Conservation (phyloP, 1,140 invertebrate species). For the Drosophila takahashii region DNA sequence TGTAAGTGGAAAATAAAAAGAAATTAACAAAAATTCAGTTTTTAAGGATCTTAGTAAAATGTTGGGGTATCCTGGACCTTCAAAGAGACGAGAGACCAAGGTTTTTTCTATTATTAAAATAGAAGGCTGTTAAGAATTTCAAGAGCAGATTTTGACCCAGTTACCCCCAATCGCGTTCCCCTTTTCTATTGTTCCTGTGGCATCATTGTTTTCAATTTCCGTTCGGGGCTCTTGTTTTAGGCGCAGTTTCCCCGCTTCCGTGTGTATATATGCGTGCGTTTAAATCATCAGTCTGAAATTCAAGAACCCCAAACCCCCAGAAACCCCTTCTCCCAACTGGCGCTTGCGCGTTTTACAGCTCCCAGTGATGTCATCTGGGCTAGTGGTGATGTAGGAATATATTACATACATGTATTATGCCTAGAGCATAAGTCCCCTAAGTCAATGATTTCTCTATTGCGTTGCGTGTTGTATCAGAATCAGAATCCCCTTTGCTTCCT, state of each 20-base stretch:
- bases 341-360: slow-evolving; percentile 69
- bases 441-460: slow-evolving; percentile 44
- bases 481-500: slow-evolving; percentile 34
- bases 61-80: not conserved
- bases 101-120: slow-evolving; percentile 1
- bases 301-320: slow-evolving; percentile 1
- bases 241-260: slow-evolving; percentile 45
- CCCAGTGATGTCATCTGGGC: slow-evolving; percentile 72
- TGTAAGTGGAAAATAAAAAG: slow-evolving; percentile 20
- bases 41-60: not conserved
- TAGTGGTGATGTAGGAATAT: slow-evolving; percentile 36
- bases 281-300: slow-evolving; percentile 39
- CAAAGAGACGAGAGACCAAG: not conserved
- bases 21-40: not conserved
- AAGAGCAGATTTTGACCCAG: slow-evolving; percentile 60
- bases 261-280: slow-evolving; percentile 50
- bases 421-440: slow-evolving; percentile 49
- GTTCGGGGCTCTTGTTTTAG: slow-evolving; percentile 36
- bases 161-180: slow-evolving; percentile 35
- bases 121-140: slow-evolving; percentile 24
- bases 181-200: slow-evolving; percentile 10
- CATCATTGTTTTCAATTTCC: slow-evolving; percentile 25
- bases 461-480: slow-evolving; percentile 50
- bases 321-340: slow-evolving; percentile 35
- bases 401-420: slow-evolving; percentile 31